A percentile compares a stretch with the other conserved stretches of the same genome.
Evolutionary conservation across 2,797 vertebrate genomes (phyloP).

Genomic region (Acanthurus tractus): DNA sequence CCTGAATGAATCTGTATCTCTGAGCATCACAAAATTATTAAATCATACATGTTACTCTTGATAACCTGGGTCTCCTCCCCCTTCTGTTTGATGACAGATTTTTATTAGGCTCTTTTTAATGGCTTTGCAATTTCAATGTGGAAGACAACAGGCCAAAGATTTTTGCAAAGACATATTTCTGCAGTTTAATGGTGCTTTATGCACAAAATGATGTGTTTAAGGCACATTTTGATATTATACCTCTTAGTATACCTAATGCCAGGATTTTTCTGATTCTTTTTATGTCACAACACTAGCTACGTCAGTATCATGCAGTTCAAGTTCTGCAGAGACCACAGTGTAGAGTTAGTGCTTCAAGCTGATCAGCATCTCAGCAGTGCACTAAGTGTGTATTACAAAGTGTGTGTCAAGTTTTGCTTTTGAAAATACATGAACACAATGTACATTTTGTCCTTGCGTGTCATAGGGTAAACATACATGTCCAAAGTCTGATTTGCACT

Average conservation of each 20-base stretch:
- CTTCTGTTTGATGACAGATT: conserved; percentile 8
- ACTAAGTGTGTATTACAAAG: no score
- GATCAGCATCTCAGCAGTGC: no score
- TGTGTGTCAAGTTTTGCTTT: no score
- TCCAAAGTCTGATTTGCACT: no score
- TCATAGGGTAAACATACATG: no score
- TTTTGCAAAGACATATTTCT: not conserved
- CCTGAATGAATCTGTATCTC: conserved; percentile 16
- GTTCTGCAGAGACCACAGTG: no score
- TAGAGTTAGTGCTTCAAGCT: no score
- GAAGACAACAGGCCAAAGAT: conserved; percentile 12
- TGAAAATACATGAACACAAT: no score
- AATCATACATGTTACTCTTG: conserved; percentile 9
- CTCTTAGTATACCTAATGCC: not conserved
- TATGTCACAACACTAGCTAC: no score
- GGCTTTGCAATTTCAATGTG: not conserved
- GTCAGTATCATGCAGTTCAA: no score
- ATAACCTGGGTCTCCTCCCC: conserved; percentile 35
- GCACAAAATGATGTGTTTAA: not conserved
- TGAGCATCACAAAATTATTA: conserved; percentile 39
- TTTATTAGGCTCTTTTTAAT: conserved; percentile 6
- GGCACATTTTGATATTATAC: not conserved
- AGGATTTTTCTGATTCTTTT: no score
- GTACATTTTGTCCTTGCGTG: no score
- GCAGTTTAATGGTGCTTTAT: not conserved